These are phyloP conservation scores for Lineus longissimus DNA, from an alignment of 1,140 invertebrate species.

Conservation along the genomic window DNA sequence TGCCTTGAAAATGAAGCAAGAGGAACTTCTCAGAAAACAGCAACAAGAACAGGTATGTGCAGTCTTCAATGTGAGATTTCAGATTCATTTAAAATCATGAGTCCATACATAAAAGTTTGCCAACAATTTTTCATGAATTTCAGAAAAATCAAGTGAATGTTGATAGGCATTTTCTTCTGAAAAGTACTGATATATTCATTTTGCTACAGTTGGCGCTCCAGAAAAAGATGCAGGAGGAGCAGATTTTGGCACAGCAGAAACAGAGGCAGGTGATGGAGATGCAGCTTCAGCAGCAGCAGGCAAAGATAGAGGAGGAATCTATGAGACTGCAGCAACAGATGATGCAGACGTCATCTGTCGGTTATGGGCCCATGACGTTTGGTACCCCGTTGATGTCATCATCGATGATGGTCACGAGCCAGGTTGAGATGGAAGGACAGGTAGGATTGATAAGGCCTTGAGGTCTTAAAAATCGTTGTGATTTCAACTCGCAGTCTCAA, in stretches of 20 bases:
- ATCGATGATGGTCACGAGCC: neutral
- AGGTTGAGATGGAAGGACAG: slow-evolving; percentile 5
- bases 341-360: neutral
- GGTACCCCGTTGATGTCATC: neutral
- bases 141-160: no score
- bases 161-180: no score
- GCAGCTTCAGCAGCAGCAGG: slow-evolving; percentile 21
- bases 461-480: neutral
- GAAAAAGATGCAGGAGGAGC: neutral
- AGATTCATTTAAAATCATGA: no score
- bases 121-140: no score
- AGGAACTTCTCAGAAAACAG: neutral
- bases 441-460: neutral
- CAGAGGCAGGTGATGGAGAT: slow-evolving; percentile 9
- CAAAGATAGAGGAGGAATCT: slow-evolving; percentile 20
- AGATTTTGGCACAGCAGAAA: slow-evolving; percentile 8
- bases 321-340: slow-evolving; percentile 17
- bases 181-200: no score
- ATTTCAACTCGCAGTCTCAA: no score
- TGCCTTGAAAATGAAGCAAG: neutral
- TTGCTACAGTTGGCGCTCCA: no score
- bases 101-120: no score
- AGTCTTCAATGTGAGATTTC: no score
- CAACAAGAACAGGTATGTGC: neutral
- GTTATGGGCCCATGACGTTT: neutral